Base-by-base conservation (phyloP, 2,113 vertebrate species). In the Callocephalon fimbriatum region DNA sequence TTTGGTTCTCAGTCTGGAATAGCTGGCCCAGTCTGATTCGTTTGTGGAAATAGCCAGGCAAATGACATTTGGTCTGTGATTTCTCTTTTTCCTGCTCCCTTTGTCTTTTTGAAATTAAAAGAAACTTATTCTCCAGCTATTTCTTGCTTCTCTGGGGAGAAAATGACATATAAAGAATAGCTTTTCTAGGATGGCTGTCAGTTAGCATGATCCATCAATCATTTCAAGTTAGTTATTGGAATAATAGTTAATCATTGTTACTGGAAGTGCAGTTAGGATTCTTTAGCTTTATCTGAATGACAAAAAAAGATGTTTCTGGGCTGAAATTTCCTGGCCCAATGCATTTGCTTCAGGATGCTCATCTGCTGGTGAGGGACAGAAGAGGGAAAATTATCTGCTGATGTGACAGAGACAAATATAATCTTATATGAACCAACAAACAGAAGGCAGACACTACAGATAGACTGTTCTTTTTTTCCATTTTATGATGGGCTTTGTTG, bases 131-230 rank as follows among this genome's bases (percentile, higher is more conserved):
- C 62, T 83, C 53, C 31, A 53, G 40, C 59, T 93, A 47, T 54
- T 91, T 91, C 63, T 51, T 88, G 26, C 32, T 77, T 71, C 10
- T 35, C 77, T 67, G 35, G 48, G 76, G 80, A 91, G 70, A 93
- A 91, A 82, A 66, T 86, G 53, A 45, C 87, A 66, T 91, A 8
- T 27, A 90, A 91, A 85, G 71, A 95, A 79, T 12, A 90, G 74
- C 58, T 93, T 76, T 93, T 73, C 53, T 45, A 37, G 62, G 66
- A 45, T 79, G 58, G 53, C 45, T 96, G 93, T 97, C 95, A 96
- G 59, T 92, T 62, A 80, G 76, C 65, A 59, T 81, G 80, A 93
- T 91, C 87, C 74, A 76, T 96, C 95, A 93, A 26, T 96, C 93
- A 90, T 53, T 66, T 42, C 72, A 56, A 91, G 62, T 87, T 85